Conservation (phyloP, 2,888 invertebrate species). For the Eupithecia exiguata region DNA sequence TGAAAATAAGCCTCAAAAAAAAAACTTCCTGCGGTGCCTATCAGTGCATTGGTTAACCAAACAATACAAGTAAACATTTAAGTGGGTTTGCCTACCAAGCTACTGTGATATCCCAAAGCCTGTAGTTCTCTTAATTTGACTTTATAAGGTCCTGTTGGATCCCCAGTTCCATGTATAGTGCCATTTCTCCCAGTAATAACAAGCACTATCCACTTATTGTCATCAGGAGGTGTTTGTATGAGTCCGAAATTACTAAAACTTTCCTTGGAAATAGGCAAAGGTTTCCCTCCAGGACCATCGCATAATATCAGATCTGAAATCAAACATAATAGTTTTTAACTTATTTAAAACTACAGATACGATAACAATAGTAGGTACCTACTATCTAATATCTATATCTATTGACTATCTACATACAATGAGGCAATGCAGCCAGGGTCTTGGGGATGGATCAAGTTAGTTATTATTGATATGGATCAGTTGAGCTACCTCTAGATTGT, state of each 20-base stretch:
- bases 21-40: not conserved
- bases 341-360: not conserved
- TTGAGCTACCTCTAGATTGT: not conserved
- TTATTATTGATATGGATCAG: too few species aligned
- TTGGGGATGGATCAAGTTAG: too few species aligned
- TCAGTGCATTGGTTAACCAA: not conserved
- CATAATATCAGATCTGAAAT: constrained; percentile 85
- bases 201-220: constrained; percentile 82
- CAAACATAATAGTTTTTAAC: constrained; percentile 6
- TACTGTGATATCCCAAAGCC: constrained; percentile 83
- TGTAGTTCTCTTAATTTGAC: constrained; percentile 86
- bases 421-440: too few species aligned
- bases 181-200: constrained; percentile 86
- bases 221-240: constrained; percentile 61
- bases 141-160: constrained; percentile 83
- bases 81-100: constrained; percentile 73
- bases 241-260: constrained; percentile 80
- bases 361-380: too few species aligned
- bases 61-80: not conserved
- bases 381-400: too few species aligned
- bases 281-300: constrained; percentile 77
- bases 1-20: not conserved
- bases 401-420: too few species aligned
- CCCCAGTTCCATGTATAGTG: constrained; percentile 76
- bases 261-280: constrained; percentile 71